Percentiles rank a stretch among this genome's conserved stretches.
These are phyloP conservation scores for Lithobates sylvaticus DNA, from an alignment of 2,797 vertebrate species.

Conservation along the genomic window DNA sequence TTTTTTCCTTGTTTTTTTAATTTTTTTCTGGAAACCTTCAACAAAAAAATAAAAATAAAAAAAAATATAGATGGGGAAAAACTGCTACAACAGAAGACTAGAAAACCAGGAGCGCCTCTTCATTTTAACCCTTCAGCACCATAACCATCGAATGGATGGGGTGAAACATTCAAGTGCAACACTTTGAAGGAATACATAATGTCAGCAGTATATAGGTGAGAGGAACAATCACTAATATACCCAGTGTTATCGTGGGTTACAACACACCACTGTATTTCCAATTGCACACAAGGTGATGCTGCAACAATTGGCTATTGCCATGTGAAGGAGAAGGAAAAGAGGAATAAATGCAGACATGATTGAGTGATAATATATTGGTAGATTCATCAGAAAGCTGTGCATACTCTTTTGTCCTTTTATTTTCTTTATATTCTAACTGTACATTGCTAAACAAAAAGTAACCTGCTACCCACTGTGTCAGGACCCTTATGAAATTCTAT, in stretches of 20 bases:
- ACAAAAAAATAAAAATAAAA: slow-evolving; percentile 69
- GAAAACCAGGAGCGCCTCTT: slow-evolving; percentile 66
- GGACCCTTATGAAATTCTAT: slow-evolving; percentile 86
- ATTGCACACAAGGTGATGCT: slow-evolving; percentile 59
- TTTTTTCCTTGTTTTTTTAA: slow-evolving; percentile 30
- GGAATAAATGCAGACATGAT: slow-evolving; percentile 71
- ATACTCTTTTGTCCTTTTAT: slow-evolving; percentile 75
- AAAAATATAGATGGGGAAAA: slow-evolving; percentile 65
- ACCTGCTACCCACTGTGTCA: slow-evolving; percentile 79
- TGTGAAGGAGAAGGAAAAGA: slow-evolving; percentile 62
- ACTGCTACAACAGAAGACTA: slow-evolving; percentile 69
- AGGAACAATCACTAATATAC: slow-evolving; percentile 64
- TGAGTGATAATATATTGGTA: slow-evolving; percentile 75
- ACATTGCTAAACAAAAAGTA: slow-evolving; percentile 82
- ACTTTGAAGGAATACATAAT: slow-evolving; percentile 64
- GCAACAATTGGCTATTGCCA: slow-evolving; percentile 67
- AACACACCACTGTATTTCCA: slow-evolving; percentile 71
- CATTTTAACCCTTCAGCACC: slow-evolving; percentile 65
- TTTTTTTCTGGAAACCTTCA: slow-evolving; percentile 73
- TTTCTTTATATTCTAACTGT: slow-evolving; percentile 91
- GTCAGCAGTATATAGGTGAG: slow-evolving; percentile 60
- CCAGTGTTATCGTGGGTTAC: slow-evolving; percentile 67
- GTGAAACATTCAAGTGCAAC: slow-evolving; percentile 68
- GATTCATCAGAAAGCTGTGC: slow-evolving; percentile 93
- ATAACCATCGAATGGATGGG: slow-evolving; percentile 70